Percentiles rank a stretch among this genome's conserved stretches.
Evolutionary conservation across 2,797 vertebrate species (phyloP).

Genomic region (Anabacerthia variegaticeps): DNA sequence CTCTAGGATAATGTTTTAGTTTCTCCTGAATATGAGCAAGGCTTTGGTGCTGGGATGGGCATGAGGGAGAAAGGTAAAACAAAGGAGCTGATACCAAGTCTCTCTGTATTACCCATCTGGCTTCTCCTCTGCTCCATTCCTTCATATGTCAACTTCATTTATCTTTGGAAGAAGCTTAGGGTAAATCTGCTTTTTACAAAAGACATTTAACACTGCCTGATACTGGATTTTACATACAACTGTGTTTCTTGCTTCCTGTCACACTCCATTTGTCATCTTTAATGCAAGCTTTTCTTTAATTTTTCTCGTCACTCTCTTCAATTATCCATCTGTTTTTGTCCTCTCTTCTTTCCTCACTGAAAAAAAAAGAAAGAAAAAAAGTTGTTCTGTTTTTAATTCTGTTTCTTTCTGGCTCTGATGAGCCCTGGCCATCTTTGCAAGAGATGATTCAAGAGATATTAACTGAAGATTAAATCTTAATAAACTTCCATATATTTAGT

Average conservation of each 20-base stretch:
- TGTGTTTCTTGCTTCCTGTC: not conserved
- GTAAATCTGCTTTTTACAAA: not conserved
- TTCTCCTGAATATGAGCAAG: not conserved
- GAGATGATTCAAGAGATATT: not conserved
- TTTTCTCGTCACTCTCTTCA: not conserved
- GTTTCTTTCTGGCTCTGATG: not conserved
- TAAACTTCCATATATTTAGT: not conserved
- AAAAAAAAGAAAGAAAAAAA: not conserved
- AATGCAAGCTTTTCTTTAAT: not conserved
- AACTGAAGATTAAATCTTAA: not conserved
- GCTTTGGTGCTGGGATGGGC: not conserved
- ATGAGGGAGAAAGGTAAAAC: not conserved
- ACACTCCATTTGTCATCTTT: not conserved
- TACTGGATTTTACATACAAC: not conserved
- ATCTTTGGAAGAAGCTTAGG: not conserved
- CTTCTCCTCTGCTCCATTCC: not conserved
- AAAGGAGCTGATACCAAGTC: not conserved
- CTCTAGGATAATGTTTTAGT: not conserved
- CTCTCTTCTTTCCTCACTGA: not conserved
- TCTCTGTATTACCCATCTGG: not conserved
- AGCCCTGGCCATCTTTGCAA: not conserved
- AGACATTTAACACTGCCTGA: not conserved
- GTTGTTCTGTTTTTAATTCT: not conserved
- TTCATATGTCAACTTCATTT: not conserved
- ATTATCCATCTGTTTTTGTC: not conserved